Percentiles rank a stretch among this genome's conserved stretches.
Conservation (phyloP, 1,140 invertebrate genomes). For the Aplysia californica region DNA sequence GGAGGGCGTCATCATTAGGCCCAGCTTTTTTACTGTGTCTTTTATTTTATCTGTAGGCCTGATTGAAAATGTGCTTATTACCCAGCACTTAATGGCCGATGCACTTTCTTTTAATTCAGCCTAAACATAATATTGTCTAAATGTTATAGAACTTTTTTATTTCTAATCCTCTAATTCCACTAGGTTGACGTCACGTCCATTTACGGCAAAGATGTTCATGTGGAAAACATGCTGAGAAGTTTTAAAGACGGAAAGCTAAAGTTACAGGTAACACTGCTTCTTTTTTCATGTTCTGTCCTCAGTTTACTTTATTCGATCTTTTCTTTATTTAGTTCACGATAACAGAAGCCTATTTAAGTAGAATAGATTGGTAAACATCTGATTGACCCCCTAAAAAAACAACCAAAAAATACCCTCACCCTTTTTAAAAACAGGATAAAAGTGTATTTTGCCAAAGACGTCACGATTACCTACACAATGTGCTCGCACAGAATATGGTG, state of each 20-base stretch:
- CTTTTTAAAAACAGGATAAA: no score
- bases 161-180: conserved; percentile 3
- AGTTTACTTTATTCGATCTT: not conserved
- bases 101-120: no score
- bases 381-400: not conserved
- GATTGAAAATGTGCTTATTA: no score
- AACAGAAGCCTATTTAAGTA: not conserved
- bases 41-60: no score
- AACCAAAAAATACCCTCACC: not conserved
- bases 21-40: no score
- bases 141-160: no score
- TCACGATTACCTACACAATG: not conserved
- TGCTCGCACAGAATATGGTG: no score
- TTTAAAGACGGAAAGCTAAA: conserved; percentile 57
- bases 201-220: conserved; percentile 64
- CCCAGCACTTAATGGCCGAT: no score
- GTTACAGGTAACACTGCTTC: conserved; percentile 46
- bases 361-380: not conserved
- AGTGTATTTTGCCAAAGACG: not conserved
- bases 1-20: no score
- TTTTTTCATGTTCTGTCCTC: not conserved
- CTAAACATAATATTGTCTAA: no score
- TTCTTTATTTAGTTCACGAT: not conserved
- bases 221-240: conserved; percentile 51
- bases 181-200: conserved; percentile 69